Evolutionary conservation across 2,888 invertebrate species (phyloP).

Genomic region (Plagiodera versicolora): DNA sequence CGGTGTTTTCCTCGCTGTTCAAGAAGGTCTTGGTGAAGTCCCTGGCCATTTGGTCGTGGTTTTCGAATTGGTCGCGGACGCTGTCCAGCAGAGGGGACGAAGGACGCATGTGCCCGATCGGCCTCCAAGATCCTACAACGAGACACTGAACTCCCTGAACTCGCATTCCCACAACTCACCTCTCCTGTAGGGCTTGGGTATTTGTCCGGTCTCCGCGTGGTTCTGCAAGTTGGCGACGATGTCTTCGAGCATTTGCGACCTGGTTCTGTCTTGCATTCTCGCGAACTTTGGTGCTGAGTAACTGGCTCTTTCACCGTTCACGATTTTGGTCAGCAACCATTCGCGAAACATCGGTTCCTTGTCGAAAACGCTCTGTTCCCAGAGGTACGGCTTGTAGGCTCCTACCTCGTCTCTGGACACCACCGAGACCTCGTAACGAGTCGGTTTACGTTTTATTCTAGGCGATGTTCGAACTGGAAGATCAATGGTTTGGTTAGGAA

Average conservation of each 20-base stretch:
- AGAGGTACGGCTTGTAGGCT: conserved; percentile 92
- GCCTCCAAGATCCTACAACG: conserved; percentile 89
- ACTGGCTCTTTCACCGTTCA: conserved; percentile 90
- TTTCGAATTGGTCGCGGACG: conserved; percentile 90
- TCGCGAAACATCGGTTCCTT: conserved; percentile 95
- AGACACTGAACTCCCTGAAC: too few relatives aligned
- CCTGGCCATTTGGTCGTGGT: conserved; percentile 90
- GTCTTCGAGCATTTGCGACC: conserved; percentile 93
- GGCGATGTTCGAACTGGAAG: conserved; percentile 81
- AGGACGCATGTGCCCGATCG: conserved; percentile 92
- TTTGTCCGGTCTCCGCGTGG: conserved; percentile 93
- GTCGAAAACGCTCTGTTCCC: conserved; percentile 93
- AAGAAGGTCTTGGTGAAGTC: conserved; percentile 89
- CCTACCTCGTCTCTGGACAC: conserved; percentile 94
- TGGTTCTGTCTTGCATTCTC: conserved; percentile 89
- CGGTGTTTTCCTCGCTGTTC: conserved; percentile 77
- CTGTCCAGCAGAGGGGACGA: conserved; percentile 91
- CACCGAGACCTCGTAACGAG: conserved; percentile 88
- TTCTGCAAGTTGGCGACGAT: conserved; percentile 92
- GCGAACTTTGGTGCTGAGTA: conserved; percentile 95
- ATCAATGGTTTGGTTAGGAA: too few relatives aligned
- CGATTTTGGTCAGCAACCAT: conserved; percentile 91
- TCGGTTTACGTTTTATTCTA: conserved; percentile 81
- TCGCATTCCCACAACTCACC: too few relatives aligned
- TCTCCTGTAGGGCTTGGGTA: conserved; percentile 90